Evolutionary conservation across 2,888 invertebrate genomes (phyloP), one percentile per base, ranked within the genome.

Genomic region (Therioaphis trifolii): DNA sequence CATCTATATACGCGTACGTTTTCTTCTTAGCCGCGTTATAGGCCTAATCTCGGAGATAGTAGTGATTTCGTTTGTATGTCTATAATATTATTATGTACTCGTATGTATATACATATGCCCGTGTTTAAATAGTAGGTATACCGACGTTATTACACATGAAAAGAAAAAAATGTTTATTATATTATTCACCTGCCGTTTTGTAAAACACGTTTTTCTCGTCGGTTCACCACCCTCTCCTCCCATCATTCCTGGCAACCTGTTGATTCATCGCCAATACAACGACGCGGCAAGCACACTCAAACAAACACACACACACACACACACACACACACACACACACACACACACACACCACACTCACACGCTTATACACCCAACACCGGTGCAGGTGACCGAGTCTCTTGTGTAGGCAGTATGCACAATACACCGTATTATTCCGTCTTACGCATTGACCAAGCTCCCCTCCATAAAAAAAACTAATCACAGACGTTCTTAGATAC

Each of bases 181-280:
- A 29, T 61, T 63, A 63, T 77, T 52, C 77, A 77, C 77, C 77
- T 77, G 77, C 77, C 66, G 77, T 66, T 77, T 77, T 52, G 66
- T 77, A 66, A 77, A 77, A 77, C 77, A 77, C 77, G 77, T 77
- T 77, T 68, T 52, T 66, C 66, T 52, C 49, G 66, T 35, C 29
- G 29, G 58, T 58, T 43, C 61, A 12, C 18, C 18, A 2, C 49
- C 4, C 14, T 24, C 29, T 1, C 27, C 63, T 4, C 29, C 46
- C 14, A 43, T 24, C 15, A 9, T 18, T 12, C 40, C 21, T 15
- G n/a, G 15, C 77, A 18, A 77, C 77, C 77, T 77, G 77, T 77
- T 77, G 77, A 77, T 63, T 76, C 76, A 63, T 76, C 27, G 76
- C 24, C 76, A 46, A 61, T 27, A 61, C 63, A 24, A 74, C 43